These are phyloP conservation scores for Galeopsomyia nigrocyanea DNA, from an alignment of 2,888 invertebrate genomes.

Conservation along the genomic window DNA sequence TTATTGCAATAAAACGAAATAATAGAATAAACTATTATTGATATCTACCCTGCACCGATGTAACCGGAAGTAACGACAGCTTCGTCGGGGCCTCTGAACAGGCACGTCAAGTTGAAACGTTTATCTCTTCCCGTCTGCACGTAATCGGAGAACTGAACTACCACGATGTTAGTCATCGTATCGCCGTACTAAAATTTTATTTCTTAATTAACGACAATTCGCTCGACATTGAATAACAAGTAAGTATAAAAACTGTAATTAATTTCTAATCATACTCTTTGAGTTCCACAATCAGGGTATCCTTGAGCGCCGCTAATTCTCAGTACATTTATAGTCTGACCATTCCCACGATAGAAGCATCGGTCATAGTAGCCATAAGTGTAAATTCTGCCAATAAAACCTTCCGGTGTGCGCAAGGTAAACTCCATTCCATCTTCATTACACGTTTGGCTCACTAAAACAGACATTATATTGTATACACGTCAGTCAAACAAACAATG, in stretches of 20 bases:
- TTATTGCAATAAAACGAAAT: conserved; percentile 11
- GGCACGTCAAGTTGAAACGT: conserved; percentile 92
- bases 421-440: conserved; percentile 96
- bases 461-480: conserved; percentile 40
- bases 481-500: background rate
- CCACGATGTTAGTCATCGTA: conserved; percentile 93
- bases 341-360: conserved; percentile 92
- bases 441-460: conserved; percentile 88
- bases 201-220: background rate
- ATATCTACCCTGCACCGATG: conserved; percentile 87
- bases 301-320: conserved; percentile 91
- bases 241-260: too few relatives aligned
- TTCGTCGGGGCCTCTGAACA: conserved; percentile 92
- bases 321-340: conserved; percentile 85
- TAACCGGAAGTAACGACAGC: conserved; percentile 94
- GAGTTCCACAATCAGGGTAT: conserved; percentile 94
- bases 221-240: too few relatives aligned
- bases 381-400: conserved; percentile 90
- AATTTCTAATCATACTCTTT: conserved; percentile 73
- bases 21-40: conserved; percentile 17
- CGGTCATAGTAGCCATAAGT: conserved; percentile 91
- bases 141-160: conserved; percentile 93
- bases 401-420: conserved; percentile 88
- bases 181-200: conserved; percentile 80
- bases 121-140: conserved; percentile 93